Evolutionary conservation across 2,888 invertebrate species (phyloP).

Genomic region (Abrostola triplasia): DNA sequence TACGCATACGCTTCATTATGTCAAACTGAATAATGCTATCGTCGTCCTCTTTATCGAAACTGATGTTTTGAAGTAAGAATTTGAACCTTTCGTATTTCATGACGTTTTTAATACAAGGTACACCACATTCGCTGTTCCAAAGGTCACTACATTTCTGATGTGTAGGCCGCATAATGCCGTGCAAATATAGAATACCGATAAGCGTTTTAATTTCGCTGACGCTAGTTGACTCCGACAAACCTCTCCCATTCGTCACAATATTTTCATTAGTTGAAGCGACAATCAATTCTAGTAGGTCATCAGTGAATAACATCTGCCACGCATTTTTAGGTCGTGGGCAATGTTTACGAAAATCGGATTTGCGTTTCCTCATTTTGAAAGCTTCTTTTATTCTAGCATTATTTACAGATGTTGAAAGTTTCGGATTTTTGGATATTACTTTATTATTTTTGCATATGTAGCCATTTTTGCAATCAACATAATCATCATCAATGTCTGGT

Average conservation of each 20-base stretch:
- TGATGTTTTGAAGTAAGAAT: constrained; percentile 76
- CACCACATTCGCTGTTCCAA: constrained; percentile 77
- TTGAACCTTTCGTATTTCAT: constrained; percentile 80
- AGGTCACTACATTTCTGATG: constrained; percentile 77
- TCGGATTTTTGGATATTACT: constrained; percentile 69
- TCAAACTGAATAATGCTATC: constrained; percentile 72
- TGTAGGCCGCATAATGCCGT: constrained; percentile 81
- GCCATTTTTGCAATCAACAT: constrained; percentile 70
- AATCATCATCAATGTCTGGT: constrained; percentile 68
- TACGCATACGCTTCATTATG: constrained; percentile 79
- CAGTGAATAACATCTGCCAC: constrained; percentile 80
- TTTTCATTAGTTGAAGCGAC: constrained; percentile 79
- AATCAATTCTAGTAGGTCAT: constrained; percentile 80
- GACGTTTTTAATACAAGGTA: constrained; percentile 69
- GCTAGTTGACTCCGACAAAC: constrained; percentile 60
- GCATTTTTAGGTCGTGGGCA: constrained; percentile 74
- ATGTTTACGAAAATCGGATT: constrained; percentile 56
- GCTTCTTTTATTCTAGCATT: constrained; percentile 64
- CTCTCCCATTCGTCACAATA: constrained; percentile 65
- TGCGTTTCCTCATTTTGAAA: constrained; percentile 66
- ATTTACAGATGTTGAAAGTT: constrained; percentile 55
- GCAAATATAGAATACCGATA: constrained; percentile 81
- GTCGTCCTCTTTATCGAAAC: constrained; percentile 72
- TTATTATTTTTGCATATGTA: constrained; percentile 75
- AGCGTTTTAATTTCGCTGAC: constrained; percentile 77